Evolutionary conservation across 2,113 vertebrate species (phyloP).

Genomic region (Mirounga angustirostris): DNA sequence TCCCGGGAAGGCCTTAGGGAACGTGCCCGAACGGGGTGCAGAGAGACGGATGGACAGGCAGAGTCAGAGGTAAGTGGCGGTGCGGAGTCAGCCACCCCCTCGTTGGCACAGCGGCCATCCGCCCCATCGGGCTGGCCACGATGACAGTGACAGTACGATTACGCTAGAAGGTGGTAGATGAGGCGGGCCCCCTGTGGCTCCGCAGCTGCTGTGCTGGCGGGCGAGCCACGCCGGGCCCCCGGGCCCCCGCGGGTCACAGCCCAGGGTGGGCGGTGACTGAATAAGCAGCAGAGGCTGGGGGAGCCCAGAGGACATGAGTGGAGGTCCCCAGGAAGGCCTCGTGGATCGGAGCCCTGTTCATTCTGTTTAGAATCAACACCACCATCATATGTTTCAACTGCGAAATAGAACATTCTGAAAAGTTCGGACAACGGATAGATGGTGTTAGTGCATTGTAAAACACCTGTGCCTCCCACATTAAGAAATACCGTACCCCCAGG

Average conservation of each 20-base stretch:
- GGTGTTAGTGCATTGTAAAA: background rate
- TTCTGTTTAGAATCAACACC: background rate
- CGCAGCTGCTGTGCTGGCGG: background rate
- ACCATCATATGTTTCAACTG: background rate
- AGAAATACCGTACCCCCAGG: background rate
- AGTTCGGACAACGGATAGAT: background rate
- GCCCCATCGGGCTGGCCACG: background rate
- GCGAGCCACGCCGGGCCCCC: background rate
- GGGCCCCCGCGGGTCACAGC: background rate
- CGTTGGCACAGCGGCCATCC: background rate
- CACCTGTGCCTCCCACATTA: background rate
- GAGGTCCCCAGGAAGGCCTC: background rate
- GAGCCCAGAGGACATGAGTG: background rate
- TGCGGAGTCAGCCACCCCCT: background rate
- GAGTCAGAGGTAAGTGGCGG: background rate
- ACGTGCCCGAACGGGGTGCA: background rate
- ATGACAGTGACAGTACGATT: background rate
- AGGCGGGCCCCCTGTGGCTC: background rate
- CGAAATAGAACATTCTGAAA: slow-evolving; percentile 16
- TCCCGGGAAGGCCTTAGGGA: background rate
- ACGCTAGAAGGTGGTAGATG: background rate
- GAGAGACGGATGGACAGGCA: background rate
- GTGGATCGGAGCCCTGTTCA: background rate
- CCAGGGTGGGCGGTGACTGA: background rate
- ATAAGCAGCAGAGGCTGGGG: background rate